Evolutionary conservation across 2,113 vertebrate species (phyloP), one percentile per base, ranked within the genome.

Genomic region (Ptilorrhoa leucosticta): DNA sequence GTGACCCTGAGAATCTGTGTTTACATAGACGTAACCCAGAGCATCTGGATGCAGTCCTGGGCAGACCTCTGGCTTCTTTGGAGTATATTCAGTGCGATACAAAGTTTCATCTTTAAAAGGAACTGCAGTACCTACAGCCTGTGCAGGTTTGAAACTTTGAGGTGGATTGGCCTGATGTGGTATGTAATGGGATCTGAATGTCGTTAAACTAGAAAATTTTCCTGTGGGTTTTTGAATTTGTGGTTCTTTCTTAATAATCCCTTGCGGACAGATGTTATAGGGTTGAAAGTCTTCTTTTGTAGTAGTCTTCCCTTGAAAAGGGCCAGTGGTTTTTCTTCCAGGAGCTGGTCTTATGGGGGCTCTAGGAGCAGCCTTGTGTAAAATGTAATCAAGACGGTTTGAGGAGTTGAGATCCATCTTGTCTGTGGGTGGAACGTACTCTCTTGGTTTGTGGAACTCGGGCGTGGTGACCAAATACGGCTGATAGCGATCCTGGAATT

Each of bases 401-500:
- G 98, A 98, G 82, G 98, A 98, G 65, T 57, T 93, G 39, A 98
- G 54, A 56, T 98, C 98, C 98, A 99, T 98, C 69, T 88, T 89
- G 4, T 97, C 97, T 11, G 83, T 11, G 15, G 98, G 98, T 10
- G 96, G 97, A 31, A 95, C 13, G 1, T 99, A 98, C 48, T 97
- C 97, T 6, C 24, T 17, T 4, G 69, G 53, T 64, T 98, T 98
- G 61, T 24, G 96, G 24, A 96, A 54, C 56, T 96, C 54, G 0
- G 94, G 97, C 10, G 94, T 40, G 20, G 97, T 85, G 28, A 98
- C 75, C 27, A 94, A 58, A 98, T 98, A 98, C 0, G 97, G 94
- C 83, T 98, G 98, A 84, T 98, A 99, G 47, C 97, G 92, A 27
- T 98, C 98, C 27, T 93, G 97, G 92, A 98, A 99, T 96, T 99